These are phyloP conservation scores for Yoshiicerus persimilis DNA, from an alignment of 1,140 invertebrate species.

Conservation along the genomic window DNA sequence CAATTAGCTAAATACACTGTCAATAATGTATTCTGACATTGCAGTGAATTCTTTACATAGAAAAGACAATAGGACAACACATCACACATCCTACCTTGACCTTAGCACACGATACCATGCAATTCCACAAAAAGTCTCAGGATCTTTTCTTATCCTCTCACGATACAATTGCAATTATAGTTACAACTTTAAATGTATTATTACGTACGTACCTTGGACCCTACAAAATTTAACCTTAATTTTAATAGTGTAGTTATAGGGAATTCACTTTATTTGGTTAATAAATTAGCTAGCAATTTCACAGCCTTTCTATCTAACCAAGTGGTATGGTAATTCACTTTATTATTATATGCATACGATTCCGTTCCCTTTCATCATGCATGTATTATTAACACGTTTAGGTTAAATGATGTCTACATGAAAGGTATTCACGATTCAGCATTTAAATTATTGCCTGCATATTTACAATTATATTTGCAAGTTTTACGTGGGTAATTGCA, in stretches of 20 bases:
- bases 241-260: not conserved
- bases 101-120: not conserved
- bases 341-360: not conserved
- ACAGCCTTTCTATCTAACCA: not conserved
- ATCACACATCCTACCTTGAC: not conserved
- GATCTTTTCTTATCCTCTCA: not conserved
- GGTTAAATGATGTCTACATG: not conserved
- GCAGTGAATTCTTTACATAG: not conserved
- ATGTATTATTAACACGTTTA: not conserved
- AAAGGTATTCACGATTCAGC: not conserved
- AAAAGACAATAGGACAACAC: not conserved
- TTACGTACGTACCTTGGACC: not conserved
- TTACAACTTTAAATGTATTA: not conserved
- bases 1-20: not conserved
- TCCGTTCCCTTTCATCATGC: not conserved
- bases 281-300: not conserved
- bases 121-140: not conserved
- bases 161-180: not conserved
- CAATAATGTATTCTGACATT: not conserved
- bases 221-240: slow-evolving; percentile 13
- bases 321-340: not conserved
- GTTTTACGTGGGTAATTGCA: not conserved
- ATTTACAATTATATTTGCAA: not conserved
- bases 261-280: not conserved
- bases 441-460: not conserved